Evolutionary conservation across 53 echinoderm and acorn worm species (phyloP).

Genomic region (Luidia sarsii): DNA sequence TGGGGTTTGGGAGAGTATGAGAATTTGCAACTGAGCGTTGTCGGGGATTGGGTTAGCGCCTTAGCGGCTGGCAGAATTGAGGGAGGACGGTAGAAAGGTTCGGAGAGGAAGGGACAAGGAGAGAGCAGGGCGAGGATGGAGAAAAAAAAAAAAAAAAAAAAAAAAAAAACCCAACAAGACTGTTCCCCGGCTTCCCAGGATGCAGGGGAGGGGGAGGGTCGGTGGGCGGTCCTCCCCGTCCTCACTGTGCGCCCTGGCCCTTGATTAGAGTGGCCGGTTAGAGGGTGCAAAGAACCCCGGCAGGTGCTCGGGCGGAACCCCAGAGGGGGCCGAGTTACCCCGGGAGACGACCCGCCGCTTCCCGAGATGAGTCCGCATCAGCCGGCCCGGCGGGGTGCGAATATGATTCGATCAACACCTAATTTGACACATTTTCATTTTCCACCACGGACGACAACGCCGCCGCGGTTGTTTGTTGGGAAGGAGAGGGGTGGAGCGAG

Average conservation of each 20-base stretch:
- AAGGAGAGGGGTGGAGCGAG: no score
- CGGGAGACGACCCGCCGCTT: conserved; percentile 7
- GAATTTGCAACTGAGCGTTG: no score
- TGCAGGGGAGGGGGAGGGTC: not conserved
- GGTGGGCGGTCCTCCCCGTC: conserved; percentile 18
- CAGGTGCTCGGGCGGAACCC: conserved; percentile 11
- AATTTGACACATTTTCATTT: conserved; percentile 47
- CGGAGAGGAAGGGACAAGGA: not conserved
- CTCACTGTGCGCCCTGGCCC: no score
- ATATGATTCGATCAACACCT: conserved; percentile 41
- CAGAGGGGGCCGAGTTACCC: conserved; percentile 10
- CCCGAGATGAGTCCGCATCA: conserved; percentile 3
- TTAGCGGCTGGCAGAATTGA: no score
- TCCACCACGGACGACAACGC: no score
- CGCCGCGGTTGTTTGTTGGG: no score
- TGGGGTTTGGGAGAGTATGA: no score
- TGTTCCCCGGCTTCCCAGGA: conserved; percentile 26
- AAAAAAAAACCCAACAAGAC: not conserved
- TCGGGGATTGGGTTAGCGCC: no score
- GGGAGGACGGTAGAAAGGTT: no score
- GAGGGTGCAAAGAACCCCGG: conserved; percentile 26
- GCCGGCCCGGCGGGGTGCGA: conserved; percentile 37
- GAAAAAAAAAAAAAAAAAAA: not conserved
- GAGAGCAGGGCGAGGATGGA: not conserved
- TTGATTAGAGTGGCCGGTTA: no score